Evolutionary conservation across 2,113 vertebrate species (phyloP).

Genomic region (Datnioides undecimradiatus): DNA sequence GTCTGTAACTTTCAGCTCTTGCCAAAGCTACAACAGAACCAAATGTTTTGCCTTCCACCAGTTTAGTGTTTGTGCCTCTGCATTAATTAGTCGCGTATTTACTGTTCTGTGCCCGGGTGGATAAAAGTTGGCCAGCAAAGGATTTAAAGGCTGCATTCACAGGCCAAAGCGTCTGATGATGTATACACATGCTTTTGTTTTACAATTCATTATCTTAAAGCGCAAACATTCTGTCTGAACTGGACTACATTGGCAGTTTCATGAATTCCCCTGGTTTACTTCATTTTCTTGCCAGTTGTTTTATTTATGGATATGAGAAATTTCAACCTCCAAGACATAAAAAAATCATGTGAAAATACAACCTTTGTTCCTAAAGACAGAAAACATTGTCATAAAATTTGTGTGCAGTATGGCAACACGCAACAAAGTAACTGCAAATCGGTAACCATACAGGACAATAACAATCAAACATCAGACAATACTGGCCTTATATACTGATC

Average conservation of each 20-base stretch:
- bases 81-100: not conserved
- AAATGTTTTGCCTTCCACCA: not conserved
- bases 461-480: not conserved
- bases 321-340: not conserved
- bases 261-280: not conserved
- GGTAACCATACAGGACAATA: not conserved
- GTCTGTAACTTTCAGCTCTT: not conserved
- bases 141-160: not conserved
- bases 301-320: not conserved
- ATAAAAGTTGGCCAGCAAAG: not conserved
- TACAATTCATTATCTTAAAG: not conserved
- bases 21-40: conserved; percentile 4
- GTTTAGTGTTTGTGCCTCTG: conserved; percentile 15
- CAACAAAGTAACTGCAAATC: not conserved
- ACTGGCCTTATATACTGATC: not conserved
- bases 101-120: not conserved
- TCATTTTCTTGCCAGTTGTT: not conserved
- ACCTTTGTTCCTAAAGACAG: not conserved
- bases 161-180: not conserved
- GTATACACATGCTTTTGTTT: not conserved
- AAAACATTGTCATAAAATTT: no score
- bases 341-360: not conserved
- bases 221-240: not conserved
- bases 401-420: no score
- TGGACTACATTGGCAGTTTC: not conserved